Conservation (phyloP, 2,888 invertebrate species). For the Melinaea marsaeus region DNA sequence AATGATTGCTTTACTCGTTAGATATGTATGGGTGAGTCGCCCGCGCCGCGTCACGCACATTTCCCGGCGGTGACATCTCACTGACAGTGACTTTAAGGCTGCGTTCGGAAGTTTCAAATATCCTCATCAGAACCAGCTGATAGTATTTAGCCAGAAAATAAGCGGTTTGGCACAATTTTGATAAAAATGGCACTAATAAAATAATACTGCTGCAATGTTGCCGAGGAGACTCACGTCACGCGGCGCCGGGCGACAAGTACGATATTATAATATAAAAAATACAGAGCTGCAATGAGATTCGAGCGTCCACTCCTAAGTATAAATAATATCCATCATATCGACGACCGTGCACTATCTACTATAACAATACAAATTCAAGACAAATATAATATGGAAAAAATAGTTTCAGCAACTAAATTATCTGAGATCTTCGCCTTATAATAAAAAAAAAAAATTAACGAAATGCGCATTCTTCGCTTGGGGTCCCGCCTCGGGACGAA, state of each 20-base stretch:
- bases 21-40: constrained; percentile 67
- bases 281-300: constrained; percentile 45
- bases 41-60: constrained; percentile 50
- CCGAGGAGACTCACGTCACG: constrained; percentile 31
- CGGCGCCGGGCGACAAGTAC: constrained; percentile 31
- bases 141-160: background rate
- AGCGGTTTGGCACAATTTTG: constrained; percentile 47
- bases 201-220: constrained; percentile 42
- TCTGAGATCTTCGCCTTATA: constrained; percentile 72
- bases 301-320: constrained; percentile 35
- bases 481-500: constrained; percentile 48
- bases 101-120: constrained; percentile 2
- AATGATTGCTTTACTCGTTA: constrained; percentile 70
- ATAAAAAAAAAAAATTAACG: constrained; percentile 45
- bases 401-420: constrained; percentile 55
- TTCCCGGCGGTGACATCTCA: constrained; percentile 8
- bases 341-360: constrained; percentile 68
- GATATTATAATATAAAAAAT: constrained; percentile 30
- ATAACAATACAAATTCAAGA: constrained; percentile 45
- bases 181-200: constrained; percentile 46
- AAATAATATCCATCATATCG: constrained; percentile 46
- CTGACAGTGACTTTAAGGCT: constrained; percentile 10
- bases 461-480: constrained; percentile 69
- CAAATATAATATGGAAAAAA: constrained; percentile 42
- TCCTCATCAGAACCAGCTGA: constrained; percentile 16